Evolutionary conservation across 2,888 invertebrate genomes (phyloP), one percentile per base, ranked within the genome.

Genomic region (Anthoptus insignis): DNA sequence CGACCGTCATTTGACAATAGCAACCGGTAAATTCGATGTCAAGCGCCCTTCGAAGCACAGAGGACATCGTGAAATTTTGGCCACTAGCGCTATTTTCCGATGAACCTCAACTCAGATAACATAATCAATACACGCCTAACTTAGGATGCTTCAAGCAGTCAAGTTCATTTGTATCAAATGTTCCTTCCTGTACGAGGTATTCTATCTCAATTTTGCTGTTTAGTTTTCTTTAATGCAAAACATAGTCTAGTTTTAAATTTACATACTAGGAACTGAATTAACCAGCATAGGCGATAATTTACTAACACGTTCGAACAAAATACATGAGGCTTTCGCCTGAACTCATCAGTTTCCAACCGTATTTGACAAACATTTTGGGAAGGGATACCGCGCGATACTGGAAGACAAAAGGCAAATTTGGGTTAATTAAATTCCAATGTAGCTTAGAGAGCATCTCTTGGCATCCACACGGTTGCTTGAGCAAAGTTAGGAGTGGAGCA

Each of bases 351-450:
- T 53, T 59, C 32, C 24, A 59, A 34, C 77, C 78, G 80, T 77
- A 79, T 80, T 82, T 80, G 83, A 80, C 78, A 81, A 83, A 82
- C 79, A 82, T 78, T 81, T 79, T 76, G 76, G 72, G 67, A 67
- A 72, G 76, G 77, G 74, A 76, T 71, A 73, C 66, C 39, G 68
- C 69, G 71, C 72, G 76, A 76, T 78, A 77, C 16, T 27, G 39
- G 70, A 65, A 81, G 76, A 87, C 85, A 85, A 86, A 87, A 83
- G 86, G 84, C 82, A 82, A 84, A 88, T 86, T 86, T 84, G 83
- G 85, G 87, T 88, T 89, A 87, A 88, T 88, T 87, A 87, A 86
- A 87, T 88, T 88, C 83, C 85, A 83, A 81, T 86, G 86, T 86
- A 80, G 82, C 81, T 85, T 84, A 83, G 73, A 54, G 39, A 27